phyloP scores from a whole-genome alignment of 92 coral and sea anemone genomes.

The Plumapathes pennacea region DNA sequence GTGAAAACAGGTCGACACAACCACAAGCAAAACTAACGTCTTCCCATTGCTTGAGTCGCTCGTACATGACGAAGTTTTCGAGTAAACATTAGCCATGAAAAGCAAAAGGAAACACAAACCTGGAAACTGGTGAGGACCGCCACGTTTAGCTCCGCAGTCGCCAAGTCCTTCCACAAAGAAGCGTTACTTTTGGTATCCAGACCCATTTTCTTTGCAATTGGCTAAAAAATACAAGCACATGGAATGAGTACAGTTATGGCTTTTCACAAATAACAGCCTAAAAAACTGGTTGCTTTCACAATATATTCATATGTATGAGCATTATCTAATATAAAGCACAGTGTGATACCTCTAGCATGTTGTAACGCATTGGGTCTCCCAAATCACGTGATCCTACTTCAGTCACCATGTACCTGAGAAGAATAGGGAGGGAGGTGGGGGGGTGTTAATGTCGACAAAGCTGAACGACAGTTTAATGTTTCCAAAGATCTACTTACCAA shows the following conservation, averaged over 20 bases:
- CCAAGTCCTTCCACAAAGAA: conserved; percentile 42
- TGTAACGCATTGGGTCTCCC: conserved; percentile 57
- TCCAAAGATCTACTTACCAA: too few species aligned
- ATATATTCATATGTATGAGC: background rate
- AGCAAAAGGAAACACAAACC: too few species aligned
- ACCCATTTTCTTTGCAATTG: conserved; percentile 44
- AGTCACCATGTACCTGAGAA: conserved; percentile 65
- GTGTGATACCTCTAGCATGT: conserved; percentile 55
- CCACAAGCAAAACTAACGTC: too few species aligned
- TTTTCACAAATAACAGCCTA: too few species aligned
- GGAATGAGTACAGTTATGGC: background rate
- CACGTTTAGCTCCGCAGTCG: conserved; percentile 24
- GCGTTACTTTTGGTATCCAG: conserved; percentile 33
- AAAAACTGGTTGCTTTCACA: background rate
- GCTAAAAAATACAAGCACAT: conserved; percentile 7
- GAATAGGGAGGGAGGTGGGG: too few species aligned
- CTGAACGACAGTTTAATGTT: too few species aligned
- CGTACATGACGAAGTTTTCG: too few species aligned
- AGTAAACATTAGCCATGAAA: too few species aligned
- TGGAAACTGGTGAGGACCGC: conserved; percentile 38
- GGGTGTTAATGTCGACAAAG: too few species aligned
- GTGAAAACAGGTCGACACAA: too few species aligned
- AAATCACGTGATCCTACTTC: conserved; percentile 66
- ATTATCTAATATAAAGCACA: background rate
- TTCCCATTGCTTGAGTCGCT: too few species aligned